Conservation (phyloP, 92 coral and sea anemone genomes). For the Siderastrea radians region DNA sequence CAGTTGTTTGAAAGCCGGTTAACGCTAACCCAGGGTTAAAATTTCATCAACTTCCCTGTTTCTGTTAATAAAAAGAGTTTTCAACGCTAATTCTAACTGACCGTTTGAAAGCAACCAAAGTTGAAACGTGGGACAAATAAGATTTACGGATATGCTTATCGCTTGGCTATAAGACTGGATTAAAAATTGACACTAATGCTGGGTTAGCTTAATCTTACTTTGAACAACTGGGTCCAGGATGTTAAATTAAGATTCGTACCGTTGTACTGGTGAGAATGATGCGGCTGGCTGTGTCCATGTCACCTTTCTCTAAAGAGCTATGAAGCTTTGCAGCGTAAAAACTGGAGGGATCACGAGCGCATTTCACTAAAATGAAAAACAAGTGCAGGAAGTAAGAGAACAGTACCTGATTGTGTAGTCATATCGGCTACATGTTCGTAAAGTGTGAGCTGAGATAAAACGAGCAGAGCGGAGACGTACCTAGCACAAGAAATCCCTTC, state of each 20-base stretch:
- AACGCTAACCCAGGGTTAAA: too few species aligned
- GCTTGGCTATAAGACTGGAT: too few species aligned
- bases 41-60: too few species aligned
- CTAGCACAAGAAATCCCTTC: conserved; percentile 77
- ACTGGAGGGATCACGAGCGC: conserved; percentile 48
- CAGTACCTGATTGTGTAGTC: background rate
- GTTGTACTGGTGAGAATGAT: conserved; percentile 58
- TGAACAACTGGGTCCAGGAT: background rate
- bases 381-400: too few species aligned
- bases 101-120: too few species aligned
- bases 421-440: background rate
- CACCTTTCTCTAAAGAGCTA: conserved; percentile 49
- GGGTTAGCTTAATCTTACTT: background rate
- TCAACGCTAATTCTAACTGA: too few species aligned
- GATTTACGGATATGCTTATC: too few species aligned
- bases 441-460: too few species aligned
- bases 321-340: conserved; percentile 61
- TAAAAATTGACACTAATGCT: too few species aligned
- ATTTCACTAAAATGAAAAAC: conserved; percentile 42
- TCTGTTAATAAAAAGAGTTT: too few species aligned
- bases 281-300: conserved; percentile 61
- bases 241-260: conserved; percentile 26
- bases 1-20: too few species aligned
- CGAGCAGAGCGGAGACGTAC: conserved; percentile 19
- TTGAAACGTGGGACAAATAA: too few species aligned